These are phyloP conservation scores for Conus canariensis DNA, from an alignment of 2,888 invertebrate genomes.

Conservation along the genomic window DNA sequence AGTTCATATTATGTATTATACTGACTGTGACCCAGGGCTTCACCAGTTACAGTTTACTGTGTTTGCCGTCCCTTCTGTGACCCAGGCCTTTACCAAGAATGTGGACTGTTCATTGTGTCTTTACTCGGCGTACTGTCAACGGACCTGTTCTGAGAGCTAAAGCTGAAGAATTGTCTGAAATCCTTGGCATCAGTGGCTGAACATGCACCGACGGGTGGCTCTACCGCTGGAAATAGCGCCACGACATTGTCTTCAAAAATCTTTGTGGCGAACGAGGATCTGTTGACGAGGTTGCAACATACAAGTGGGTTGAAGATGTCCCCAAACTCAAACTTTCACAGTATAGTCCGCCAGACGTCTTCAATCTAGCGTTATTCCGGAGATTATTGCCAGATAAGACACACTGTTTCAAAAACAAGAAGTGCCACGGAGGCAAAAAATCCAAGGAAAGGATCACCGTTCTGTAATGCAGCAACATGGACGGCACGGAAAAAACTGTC, in stretches of 20 bases:
- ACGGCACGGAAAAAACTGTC: slow-evolving; percentile 49
- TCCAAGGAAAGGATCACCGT: slow-evolving; percentile 51
- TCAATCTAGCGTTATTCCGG: slow-evolving; percentile 50
- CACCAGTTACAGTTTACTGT: too few species aligned
- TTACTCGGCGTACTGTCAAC: neutral
- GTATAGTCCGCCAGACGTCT: slow-evolving; percentile 41
- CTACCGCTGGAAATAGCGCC: slow-evolving; percentile 21
- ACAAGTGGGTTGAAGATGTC: slow-evolving; percentile 21
- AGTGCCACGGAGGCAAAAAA: slow-evolving; percentile 43
- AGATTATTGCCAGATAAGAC: slow-evolving; percentile 46
- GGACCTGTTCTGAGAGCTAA: too few species aligned
- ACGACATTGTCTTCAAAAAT: slow-evolving; percentile 3
- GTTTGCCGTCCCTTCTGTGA: too few species aligned
- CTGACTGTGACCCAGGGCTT: too few species aligned
- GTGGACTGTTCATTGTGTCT: neutral
- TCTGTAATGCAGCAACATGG: slow-evolving; percentile 44
- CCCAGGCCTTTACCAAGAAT: too few species aligned
- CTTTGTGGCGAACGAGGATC: neutral
- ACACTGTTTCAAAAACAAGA: slow-evolving; percentile 49
- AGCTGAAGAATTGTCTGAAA: neutral
- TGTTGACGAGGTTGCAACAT: neutral
- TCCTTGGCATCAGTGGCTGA: neutral
- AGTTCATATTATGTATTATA: too few species aligned
- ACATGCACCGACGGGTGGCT: slow-evolving; percentile 25
- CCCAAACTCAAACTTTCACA: neutral